Base-by-base conservation (phyloP, 2,113 vertebrate species). In the Lycocorax pyrrhopterus region DNA sequence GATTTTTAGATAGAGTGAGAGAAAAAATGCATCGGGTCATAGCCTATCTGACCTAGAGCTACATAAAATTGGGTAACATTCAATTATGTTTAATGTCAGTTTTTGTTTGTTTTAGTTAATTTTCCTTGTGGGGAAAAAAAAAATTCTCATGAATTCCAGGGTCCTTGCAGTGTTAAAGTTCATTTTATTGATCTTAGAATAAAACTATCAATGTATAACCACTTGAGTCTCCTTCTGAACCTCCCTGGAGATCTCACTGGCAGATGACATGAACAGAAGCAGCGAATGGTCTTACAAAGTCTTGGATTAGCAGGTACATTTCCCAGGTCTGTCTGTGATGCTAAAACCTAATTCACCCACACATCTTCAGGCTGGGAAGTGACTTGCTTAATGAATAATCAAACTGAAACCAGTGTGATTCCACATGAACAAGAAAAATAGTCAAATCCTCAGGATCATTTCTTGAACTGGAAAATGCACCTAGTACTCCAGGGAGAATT, bases 31-130 rank as follows among this genome's bases (percentile, higher is more conserved):
- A 26, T 91, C 92, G 94, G 91, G 90, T 97, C 95, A 97, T 86
- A 95, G 73, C 90, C 73, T 89, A 80, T 94, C 33, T 97, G 96
- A 98, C 89, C 91, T 96, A 95, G 64, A 95, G 64, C 82, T 79
- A 83, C 84, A 96, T 90, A 97, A 96, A 97, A 97, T 52, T 90
- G 74, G 64, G 84, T 89, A 97, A 84, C 76, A 82, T 96, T 96
- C 96, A 97, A 43, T 92, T 95, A 95, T 94, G 89, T 93, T 96
- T 96, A 96, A 96, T 89, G 90, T 96, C 89, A 92, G 84, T 88
- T 97, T 98, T 96, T 97, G 90, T 96, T 97, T 97, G n/a, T 66
- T 98, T 98, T 97, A 96, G 87, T 89, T 97, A 95, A 97, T 97
- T 98, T 97, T 92, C 84, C 90, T 93, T 94, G 87, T 92, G 93